Evolutionary conservation across 2,888 invertebrate species (phyloP).

Genomic region (Phyllotreta cruciferae): DNA sequence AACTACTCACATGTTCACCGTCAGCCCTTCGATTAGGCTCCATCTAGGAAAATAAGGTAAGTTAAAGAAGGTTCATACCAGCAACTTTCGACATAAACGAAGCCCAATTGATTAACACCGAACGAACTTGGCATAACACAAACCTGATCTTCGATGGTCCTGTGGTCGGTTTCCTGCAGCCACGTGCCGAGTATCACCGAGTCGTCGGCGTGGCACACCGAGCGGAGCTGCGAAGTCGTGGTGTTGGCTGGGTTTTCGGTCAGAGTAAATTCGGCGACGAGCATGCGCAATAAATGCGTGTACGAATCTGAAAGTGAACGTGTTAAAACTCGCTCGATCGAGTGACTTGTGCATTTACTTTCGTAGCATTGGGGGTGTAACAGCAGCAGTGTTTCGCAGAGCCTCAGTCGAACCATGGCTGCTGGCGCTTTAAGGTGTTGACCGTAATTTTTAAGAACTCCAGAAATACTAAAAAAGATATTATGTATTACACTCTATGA

Average conservation of each 20-base stretch:
- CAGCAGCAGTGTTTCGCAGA: conserved; percentile 86
- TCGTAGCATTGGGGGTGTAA: conserved; percentile 83
- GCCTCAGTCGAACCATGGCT: conserved; percentile 88
- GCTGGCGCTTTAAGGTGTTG: conserved; percentile 93
- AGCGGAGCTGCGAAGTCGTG: conserved; percentile 80
- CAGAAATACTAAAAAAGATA: conserved; percentile 71
- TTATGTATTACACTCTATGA: not conserved
- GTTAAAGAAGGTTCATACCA: conserved; percentile 12
- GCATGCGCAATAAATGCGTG: conserved; percentile 85
- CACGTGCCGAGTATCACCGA: conserved; percentile 93
- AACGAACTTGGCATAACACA: conserved; percentile 29
- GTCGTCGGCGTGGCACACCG: conserved; percentile 87
- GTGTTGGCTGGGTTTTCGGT: conserved; percentile 94
- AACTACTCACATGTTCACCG: conserved; percentile 79
- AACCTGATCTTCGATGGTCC: conserved; percentile 97
- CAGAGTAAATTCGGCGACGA: conserved; percentile 94
- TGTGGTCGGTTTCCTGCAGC: conserved; percentile 96
- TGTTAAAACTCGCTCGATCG: not conserved
- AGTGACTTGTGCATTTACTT: conserved; percentile 60
- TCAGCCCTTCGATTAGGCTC: conserved; percentile 83
- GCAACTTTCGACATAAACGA: conserved; percentile 1
- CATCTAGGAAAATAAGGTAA: conserved; percentile 67
- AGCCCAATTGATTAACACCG: not conserved
- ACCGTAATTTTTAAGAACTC: conserved; percentile 86
- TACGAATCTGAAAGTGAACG: conserved; percentile 68